These are phyloP conservation scores for Euura lappo DNA, from an alignment of 1,140 invertebrate species.

Conservation along the genomic window DNA sequence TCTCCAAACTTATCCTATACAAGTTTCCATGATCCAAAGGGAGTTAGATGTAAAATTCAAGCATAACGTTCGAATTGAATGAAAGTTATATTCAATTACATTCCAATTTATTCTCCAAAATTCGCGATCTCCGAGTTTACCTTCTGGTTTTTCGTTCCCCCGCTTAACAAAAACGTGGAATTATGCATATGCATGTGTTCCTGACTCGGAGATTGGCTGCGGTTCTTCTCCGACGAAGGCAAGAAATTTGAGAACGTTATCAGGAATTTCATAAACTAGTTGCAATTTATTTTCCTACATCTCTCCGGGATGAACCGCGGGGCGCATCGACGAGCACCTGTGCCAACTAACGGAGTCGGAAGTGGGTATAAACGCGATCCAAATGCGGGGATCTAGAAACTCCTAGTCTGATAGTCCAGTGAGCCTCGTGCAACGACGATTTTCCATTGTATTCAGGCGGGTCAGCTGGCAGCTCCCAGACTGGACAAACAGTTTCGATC, in stretches of 20 bases:
- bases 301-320: no score
- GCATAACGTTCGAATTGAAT: no score
- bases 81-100: no score
- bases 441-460: neutral
- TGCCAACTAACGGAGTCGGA: neutral
- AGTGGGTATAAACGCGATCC: neutral
- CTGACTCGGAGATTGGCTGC: no score
- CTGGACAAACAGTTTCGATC: conserved; percentile 7
- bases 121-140: no score
- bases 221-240: neutral
- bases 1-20: no score
- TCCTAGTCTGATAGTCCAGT: neutral
- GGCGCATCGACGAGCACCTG: neutral
- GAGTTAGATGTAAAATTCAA: no score
- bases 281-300: neutral
- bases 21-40: no score
- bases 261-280: neutral
- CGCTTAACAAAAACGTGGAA: no score
- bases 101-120: no score
- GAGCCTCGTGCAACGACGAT: neutral
- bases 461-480: conserved; percentile 7
- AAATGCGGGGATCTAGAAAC: neutral
- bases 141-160: no score
- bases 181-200: no score
- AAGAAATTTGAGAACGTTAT: neutral